These are phyloP conservation scores for Manduca sexta DNA, from an alignment of 1,140 invertebrate species.

Conservation along the genomic window DNA sequence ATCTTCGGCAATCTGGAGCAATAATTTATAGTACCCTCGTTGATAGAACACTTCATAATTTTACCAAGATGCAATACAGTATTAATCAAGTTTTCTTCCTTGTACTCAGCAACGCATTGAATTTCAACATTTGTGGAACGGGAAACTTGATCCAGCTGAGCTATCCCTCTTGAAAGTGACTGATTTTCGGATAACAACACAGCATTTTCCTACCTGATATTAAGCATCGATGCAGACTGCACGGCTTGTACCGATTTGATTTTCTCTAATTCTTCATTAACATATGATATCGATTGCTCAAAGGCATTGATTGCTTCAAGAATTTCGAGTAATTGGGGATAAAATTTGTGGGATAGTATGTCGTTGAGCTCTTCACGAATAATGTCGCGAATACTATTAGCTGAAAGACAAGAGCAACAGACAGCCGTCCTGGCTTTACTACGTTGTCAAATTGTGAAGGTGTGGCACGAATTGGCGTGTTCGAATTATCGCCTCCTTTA, in stretches of 20 bases:
- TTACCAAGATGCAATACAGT: slow-evolving; percentile 12
- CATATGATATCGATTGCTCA: slow-evolving; percentile 1
- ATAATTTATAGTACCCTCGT: slow-evolving; percentile 12
- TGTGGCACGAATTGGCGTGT: background rate
- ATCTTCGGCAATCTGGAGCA: slow-evolving; percentile 15
- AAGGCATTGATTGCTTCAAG: background rate
- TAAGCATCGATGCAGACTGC: background rate
- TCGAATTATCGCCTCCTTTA: background rate
- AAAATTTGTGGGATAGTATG: background rate
- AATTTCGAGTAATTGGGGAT: slow-evolving; percentile 6
- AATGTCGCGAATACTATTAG: slow-evolving; percentile 5
- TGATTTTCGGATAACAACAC: background rate
- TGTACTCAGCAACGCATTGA: slow-evolving; percentile 15
- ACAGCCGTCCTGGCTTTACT: background rate
- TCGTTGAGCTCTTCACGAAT: slow-evolving; percentile 9
- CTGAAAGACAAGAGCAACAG: too few relatives aligned
- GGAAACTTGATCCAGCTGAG: slow-evolving; percentile 10
- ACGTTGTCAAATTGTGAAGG: background rate
- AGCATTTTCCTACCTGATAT: slow-evolving; percentile 1
- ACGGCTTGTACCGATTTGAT: background rate
- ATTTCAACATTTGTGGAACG: slow-evolving; percentile 15
- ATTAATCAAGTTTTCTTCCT: slow-evolving; percentile 12
- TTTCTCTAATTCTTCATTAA: slow-evolving; percentile 8
- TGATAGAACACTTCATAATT: slow-evolving; percentile 11
- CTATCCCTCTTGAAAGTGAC: background rate